Conservation (phyloP, 2,113 vertebrate species). For the Psittacus erithacus region DNA sequence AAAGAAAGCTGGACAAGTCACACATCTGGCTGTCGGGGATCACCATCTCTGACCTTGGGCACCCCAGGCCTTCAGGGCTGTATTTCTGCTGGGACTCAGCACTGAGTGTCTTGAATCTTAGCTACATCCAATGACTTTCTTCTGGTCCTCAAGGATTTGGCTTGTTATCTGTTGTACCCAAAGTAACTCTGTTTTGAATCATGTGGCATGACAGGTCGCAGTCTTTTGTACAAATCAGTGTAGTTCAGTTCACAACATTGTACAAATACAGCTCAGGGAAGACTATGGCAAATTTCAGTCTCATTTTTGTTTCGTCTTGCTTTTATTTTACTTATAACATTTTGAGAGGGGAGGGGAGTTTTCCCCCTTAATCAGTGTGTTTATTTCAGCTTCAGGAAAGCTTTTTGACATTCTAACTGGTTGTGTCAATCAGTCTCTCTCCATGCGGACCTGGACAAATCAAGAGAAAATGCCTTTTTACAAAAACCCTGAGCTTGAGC, state of each 20-base stretch:
- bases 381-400: neutral
- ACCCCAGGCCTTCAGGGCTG: neutral
- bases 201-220: neutral
- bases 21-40: neutral
- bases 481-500: neutral
- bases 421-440: neutral
- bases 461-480: neutral
- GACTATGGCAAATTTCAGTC: neutral
- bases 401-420: neutral
- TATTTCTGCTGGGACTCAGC: neutral
- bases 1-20: neutral
- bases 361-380: neutral
- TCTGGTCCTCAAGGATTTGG: neutral
- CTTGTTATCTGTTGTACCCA: neutral
- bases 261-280: neutral
- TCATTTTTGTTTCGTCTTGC: neutral
- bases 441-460: neutral
- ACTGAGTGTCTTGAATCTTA: neutral
- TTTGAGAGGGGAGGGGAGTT: neutral
- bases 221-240: neutral
- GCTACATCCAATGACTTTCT: neutral
- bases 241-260: fast-evolving
- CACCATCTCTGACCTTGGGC: neutral
- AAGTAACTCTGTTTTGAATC: neutral
- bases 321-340: neutral